Conservation (phyloP, 2,797 vertebrate genomes). For the Rhinichthys osculus region DNA sequence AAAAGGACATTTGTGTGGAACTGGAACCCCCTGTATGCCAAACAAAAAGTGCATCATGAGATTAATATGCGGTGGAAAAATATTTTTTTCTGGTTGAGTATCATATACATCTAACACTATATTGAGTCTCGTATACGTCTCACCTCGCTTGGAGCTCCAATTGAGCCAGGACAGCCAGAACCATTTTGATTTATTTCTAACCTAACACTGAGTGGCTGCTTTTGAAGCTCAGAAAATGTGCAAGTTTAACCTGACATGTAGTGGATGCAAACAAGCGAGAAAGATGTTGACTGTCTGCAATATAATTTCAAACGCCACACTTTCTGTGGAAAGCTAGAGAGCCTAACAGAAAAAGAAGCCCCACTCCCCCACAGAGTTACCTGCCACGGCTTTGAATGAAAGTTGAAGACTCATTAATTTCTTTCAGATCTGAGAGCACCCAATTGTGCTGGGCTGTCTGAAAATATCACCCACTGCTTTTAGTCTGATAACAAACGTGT, state of each 20-base stretch:
- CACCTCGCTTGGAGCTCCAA: background rate
- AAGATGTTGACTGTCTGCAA: slow-evolving; percentile 20
- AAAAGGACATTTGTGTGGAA: background rate
- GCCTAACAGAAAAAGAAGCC: background rate
- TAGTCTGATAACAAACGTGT: slow-evolving; percentile 33
- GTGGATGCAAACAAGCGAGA: slow-evolving; percentile 21
- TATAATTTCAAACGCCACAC: slow-evolving; percentile 28
- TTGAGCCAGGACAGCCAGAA: slow-evolving; percentile 3
- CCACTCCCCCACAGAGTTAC: slow-evolving; percentile 23
- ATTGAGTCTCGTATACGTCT: background rate
- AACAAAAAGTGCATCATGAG: background rate
- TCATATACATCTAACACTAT: background rate
- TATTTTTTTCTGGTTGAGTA: background rate
- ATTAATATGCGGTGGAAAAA: background rate
- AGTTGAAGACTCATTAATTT: slow-evolving; percentile 32
- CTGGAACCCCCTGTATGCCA: background rate
- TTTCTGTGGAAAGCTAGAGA: background rate
- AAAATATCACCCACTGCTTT: slow-evolving; percentile 31
- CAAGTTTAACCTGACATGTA: slow-evolving; percentile 18
- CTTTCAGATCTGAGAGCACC: slow-evolving; percentile 33
- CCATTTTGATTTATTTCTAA: slow-evolving; percentile 18
- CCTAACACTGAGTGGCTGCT: slow-evolving; percentile 6
- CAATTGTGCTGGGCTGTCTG: slow-evolving; percentile 40
- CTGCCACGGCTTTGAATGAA: slow-evolving; percentile 5
- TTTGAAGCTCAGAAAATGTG: slow-evolving; percentile 38